These are phyloP conservation scores for Zaprionus kolodkinae DNA, from an alignment of 1,140 invertebrate species.

Conservation along the genomic window DNA sequence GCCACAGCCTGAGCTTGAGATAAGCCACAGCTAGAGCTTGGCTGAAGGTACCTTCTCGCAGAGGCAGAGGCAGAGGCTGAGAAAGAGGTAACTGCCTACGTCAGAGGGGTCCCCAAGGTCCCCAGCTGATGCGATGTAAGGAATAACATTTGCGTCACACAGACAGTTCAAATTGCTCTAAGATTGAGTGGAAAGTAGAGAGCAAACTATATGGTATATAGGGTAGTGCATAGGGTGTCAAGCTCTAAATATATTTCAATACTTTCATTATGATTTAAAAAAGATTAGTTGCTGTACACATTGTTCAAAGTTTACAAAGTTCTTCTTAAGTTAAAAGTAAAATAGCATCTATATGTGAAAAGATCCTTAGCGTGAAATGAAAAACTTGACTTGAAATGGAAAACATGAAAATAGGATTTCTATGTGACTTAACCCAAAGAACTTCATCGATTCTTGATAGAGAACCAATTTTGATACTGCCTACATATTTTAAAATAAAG, in stretches of 20 bases:
- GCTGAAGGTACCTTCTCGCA: no score
- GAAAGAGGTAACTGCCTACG: slow-evolving; percentile 38
- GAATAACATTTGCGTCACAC: slow-evolving; percentile 20
- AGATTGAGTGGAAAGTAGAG: not conserved
- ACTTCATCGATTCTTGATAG: not conserved
- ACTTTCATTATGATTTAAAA: not conserved
- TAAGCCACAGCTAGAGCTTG: not conserved
- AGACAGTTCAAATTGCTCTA: not conserved
- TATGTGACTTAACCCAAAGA: no score
- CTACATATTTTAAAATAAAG: no score
- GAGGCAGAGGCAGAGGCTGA: not conserved
- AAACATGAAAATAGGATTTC: no score
- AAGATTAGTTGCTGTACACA: no score
- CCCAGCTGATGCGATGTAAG: slow-evolving; percentile 35
- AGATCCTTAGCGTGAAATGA: no score
- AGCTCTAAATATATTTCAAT: not conserved
- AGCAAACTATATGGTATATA: not conserved
- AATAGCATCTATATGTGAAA: no score
- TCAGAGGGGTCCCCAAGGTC: slow-evolving; percentile 46
- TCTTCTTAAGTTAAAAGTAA: no score
- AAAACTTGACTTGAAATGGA: no score
- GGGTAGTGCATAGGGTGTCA: not conserved
- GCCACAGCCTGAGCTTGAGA: slow-evolving; percentile 15
- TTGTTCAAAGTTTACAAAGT: no score
- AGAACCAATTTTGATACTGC: not conserved